A percentile compares a stretch with the other conserved stretches of the same genome.
phyloP scores from a whole-genome alignment of 2,888 invertebrate species.

The Cephus nigrinus region DNA sequence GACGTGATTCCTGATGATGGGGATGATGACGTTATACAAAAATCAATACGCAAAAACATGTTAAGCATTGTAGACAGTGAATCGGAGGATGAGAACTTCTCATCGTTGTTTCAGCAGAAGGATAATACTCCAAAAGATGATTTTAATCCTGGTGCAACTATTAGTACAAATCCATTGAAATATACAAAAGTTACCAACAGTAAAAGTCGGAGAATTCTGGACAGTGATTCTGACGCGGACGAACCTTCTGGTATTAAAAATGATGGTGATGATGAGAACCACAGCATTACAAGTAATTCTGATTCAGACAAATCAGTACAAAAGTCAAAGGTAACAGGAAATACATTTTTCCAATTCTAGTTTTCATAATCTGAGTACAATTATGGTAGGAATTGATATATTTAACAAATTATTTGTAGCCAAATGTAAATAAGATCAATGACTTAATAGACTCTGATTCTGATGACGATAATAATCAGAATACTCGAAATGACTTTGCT shows the following conservation, averaged over 20 bases:
- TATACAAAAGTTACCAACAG: not conserved
- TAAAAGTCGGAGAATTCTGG: not conserved
- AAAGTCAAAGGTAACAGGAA: not conserved
- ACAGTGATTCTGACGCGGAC: not conserved
- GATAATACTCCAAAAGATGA: not conserved
- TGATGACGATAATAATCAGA: conserved; percentile 30
- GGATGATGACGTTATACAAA: not conserved
- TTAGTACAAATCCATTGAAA: not conserved
- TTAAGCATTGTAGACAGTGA: not conserved
- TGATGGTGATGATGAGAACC: not conserved
- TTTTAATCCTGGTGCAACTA: not conserved
- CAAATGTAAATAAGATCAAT: conserved; percentile 10
- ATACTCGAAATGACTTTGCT: conserved; percentile 8
- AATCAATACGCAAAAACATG: not conserved
- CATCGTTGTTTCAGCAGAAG: not conserved
- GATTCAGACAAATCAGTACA: not conserved
- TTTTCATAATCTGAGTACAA: not conserved
- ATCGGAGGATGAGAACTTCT: not conserved
- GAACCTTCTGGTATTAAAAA: not conserved
- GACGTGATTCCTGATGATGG: not conserved
- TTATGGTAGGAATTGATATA: not conserved
- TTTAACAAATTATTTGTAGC: not conserved
- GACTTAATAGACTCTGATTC: conserved; percentile 45
- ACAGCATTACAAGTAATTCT: not conserved
- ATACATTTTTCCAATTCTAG: not conserved